Base-by-base conservation (phyloP, 2,888 invertebrate genomes). In the Drosophila barbarae region DNA sequence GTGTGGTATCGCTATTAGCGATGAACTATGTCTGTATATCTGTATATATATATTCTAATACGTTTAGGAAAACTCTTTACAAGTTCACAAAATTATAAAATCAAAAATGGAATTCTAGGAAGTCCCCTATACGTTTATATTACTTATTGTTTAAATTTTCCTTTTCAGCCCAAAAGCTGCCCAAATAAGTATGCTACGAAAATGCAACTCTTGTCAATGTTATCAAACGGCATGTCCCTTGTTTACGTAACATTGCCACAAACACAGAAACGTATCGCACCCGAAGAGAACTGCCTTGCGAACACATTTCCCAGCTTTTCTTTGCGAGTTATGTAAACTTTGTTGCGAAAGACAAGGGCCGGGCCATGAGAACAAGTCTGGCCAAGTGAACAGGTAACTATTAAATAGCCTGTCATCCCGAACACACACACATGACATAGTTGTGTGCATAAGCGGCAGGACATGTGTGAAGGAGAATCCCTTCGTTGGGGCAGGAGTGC, bases 401-500 rank as follows among this genome's bases (percentile, higher is more conserved):
- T 65, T 55, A 66, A 65, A 65, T 65, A 67, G 67, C 64, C 64
- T 66, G 64, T 65, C 65, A 51, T 46, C 36, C 46, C 41, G 46
- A 30, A 41, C 39, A 46, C 10, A 57, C 10, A 57, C 35, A 57
- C 44, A 30, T 34, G 41, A 39, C 42, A 38, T 41, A 41, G 38
- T 35, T 46, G 21, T 36, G 18, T 57, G 57, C 58, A 39, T 47
- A 50, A 51, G 57, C 52, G 42, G 57, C 58, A 44, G 52, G 41
- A 44, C 42, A 49, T 46, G 32, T 12, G 39, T 30, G n/a, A 18
- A n/a, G 49, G 42, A 41, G 38, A 7, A 18, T 44, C 30, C 39
- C 42, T 67, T 38, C 50, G 58, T 42, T 54, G 52, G 35, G 35
- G 30, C 53, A 47, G 41, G 28, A 71, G 66, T 65, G 78, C 66